Evolutionary conservation across 2,888 invertebrate species (phyloP).

Genomic region (Eupithecia abbreviata): DNA sequence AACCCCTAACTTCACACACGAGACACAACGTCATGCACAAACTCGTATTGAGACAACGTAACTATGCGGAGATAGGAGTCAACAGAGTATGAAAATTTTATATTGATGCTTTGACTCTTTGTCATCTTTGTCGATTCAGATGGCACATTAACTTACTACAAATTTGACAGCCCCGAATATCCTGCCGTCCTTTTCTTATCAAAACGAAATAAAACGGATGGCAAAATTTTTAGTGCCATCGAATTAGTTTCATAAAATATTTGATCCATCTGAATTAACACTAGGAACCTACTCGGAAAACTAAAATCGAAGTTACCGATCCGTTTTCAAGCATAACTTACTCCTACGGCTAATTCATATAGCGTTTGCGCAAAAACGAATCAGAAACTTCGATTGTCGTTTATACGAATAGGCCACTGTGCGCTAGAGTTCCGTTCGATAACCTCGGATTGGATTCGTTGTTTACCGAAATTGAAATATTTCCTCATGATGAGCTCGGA

Average conservation of each 20-base stretch:
- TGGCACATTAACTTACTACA: not conserved
- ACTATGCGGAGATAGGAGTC: not conserved
- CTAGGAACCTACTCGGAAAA: not conserved
- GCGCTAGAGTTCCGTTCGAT: not conserved
- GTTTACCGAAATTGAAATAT: slow-evolving; percentile 83
- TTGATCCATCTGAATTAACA: slow-evolving; percentile 38
- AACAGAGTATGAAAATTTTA: not conserved
- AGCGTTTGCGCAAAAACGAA: no score
- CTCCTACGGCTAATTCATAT: no score
- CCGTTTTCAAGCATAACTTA: no score
- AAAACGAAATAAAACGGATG: not conserved
- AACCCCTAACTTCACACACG: not conserved
- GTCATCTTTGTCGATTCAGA: not conserved
- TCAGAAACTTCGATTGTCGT: no score
- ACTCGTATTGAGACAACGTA: not conserved
- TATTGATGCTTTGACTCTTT: not conserved
- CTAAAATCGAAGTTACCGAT: no score
- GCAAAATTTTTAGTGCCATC: not conserved
- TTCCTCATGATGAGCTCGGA: slow-evolving; percentile 84
- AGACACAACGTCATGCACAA: not conserved
- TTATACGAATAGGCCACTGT: not conserved
- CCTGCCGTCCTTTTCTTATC: not conserved
- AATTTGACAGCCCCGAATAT: not conserved
- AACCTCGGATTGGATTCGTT: slow-evolving; percentile 39
- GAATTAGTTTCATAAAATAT: slow-evolving; percentile 56